Conservation (phyloP, 2,113 vertebrate species). For the Penelope pileata region DNA sequence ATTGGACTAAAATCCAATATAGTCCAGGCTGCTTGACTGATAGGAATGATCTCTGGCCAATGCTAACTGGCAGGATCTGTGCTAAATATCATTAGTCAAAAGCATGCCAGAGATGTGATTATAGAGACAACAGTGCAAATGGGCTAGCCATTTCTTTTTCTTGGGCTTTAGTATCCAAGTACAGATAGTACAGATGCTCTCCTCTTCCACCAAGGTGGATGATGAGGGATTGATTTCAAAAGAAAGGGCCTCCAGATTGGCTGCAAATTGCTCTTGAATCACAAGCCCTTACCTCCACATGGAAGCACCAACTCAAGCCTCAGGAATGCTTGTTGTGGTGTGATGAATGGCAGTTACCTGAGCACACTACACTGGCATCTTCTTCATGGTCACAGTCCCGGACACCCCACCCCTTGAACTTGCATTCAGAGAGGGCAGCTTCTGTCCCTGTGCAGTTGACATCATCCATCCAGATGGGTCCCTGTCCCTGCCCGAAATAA, state of each 20-base stretch:
- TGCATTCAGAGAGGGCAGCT: not conserved
- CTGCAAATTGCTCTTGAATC: not conserved
- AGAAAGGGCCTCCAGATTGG: not conserved
- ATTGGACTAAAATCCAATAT: not conserved
- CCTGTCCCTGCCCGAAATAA: not conserved
- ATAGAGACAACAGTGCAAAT: not conserved
- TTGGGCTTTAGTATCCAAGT: not conserved
- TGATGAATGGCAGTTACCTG: not conserved
- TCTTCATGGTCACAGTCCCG: conserved; percentile 19
- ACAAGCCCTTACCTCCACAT: not conserved
- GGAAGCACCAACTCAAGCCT: not conserved
- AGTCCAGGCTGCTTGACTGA: not conserved
- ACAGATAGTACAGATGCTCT: no score
- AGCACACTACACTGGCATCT: not conserved
- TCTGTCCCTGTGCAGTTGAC: conserved; percentile 25
- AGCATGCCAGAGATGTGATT: not conserved
- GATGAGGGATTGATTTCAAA: not conserved
- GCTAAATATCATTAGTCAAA: not conserved
- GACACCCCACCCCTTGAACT: not conserved
- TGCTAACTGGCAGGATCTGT: not conserved
- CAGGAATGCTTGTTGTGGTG: rapidly evolving
- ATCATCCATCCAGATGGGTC: not conserved
- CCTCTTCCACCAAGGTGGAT: not conserved
- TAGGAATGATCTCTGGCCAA: not conserved
- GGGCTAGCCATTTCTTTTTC: not conserved